Evolutionary conservation across 2,888 invertebrate species (phyloP).

Genomic region (Labia minor): DNA sequence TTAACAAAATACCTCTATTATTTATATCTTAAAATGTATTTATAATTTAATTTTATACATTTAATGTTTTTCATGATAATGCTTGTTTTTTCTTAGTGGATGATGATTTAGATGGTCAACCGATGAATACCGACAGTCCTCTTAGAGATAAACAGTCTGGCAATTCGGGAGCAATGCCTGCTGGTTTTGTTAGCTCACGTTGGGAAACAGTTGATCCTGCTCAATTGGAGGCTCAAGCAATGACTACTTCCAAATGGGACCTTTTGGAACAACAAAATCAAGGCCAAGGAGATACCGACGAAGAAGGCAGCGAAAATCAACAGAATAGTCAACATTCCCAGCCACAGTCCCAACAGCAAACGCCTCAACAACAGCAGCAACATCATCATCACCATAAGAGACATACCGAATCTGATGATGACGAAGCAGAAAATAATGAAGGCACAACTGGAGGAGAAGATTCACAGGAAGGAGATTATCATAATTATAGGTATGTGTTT

Average conservation of each 20-base stretch:
- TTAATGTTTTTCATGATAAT: too few relatives aligned
- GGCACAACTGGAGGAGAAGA: slow-evolving; percentile 22
- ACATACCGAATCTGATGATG: slow-evolving; percentile 25
- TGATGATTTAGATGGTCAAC: slow-evolving; percentile 65
- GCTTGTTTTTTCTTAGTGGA: slow-evolving; percentile 52
- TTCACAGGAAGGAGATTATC: slow-evolving; percentile 24
- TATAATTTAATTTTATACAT: too few relatives aligned
- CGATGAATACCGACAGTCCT: slow-evolving; percentile 42
- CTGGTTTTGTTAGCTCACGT: slow-evolving; percentile 79
- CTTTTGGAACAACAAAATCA: slow-evolving; percentile 48
- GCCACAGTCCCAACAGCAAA: slow-evolving; percentile 38
- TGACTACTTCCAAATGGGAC: slow-evolving; percentile 84
- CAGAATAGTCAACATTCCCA: slow-evolving; percentile 32
- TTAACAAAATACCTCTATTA: too few relatives aligned
- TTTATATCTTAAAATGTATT: too few relatives aligned
- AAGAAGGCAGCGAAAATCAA: neutral
- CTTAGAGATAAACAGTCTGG: slow-evolving; percentile 27
- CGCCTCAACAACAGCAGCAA: slow-evolving; percentile 35
- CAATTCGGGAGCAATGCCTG: slow-evolving; percentile 36
- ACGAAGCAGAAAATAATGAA: slow-evolving; percentile 22
- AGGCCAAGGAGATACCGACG: neutral
- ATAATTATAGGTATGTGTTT: neutral
- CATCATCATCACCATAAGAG: slow-evolving; percentile 24
- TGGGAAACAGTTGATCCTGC: slow-evolving; percentile 95
- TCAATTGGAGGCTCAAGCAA: slow-evolving; percentile 66